Conservation (phyloP, 2,113 vertebrate species). For the Numenius arquata region DNA sequence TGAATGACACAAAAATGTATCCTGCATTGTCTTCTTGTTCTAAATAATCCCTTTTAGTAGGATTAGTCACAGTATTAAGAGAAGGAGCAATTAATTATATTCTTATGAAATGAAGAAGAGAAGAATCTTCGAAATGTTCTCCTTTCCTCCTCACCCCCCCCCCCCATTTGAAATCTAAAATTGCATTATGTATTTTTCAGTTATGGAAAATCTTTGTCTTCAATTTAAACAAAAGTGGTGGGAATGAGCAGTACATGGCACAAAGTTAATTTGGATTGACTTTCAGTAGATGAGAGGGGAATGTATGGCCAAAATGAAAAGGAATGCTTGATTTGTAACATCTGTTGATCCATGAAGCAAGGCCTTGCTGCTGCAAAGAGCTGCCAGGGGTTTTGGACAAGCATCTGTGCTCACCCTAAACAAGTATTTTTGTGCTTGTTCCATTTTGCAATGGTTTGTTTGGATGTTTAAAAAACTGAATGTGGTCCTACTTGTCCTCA, state of each 20-base stretch:
- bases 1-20: slow-evolving; percentile 44
- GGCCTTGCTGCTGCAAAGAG: not conserved
- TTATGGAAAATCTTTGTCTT: slow-evolving; percentile 37
- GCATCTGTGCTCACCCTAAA: not conserved
- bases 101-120: slow-evolving; percentile 57
- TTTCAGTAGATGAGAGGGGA: not conserved
- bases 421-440: not conserved
- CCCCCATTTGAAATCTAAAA: slow-evolving; percentile 34
- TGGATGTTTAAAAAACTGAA: not conserved
- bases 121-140: slow-evolving; percentile 32
- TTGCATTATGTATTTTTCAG: slow-evolving; percentile 17
- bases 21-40: slow-evolving; percentile 48
- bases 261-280: slow-evolving; percentile 23
- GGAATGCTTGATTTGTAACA: not conserved
- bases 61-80: slow-evolving; percentile 70
- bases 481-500: not conserved
- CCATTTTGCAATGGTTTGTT: not conserved
- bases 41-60: slow-evolving; percentile 66
- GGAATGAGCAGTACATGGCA: not conserved
- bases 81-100: slow-evolving; percentile 66
- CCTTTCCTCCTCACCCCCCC: not conserved
- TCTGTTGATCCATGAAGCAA: not conserved
- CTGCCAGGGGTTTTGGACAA: not conserved
- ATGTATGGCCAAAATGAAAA: not conserved
- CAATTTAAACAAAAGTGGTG: not conserved